A percentile compares a stretch with the other conserved stretches of the same genome.
These are phyloP conservation scores for Strigops habroptila DNA, from an alignment of 2,113 vertebrate genomes.

Conservation along the genomic window DNA sequence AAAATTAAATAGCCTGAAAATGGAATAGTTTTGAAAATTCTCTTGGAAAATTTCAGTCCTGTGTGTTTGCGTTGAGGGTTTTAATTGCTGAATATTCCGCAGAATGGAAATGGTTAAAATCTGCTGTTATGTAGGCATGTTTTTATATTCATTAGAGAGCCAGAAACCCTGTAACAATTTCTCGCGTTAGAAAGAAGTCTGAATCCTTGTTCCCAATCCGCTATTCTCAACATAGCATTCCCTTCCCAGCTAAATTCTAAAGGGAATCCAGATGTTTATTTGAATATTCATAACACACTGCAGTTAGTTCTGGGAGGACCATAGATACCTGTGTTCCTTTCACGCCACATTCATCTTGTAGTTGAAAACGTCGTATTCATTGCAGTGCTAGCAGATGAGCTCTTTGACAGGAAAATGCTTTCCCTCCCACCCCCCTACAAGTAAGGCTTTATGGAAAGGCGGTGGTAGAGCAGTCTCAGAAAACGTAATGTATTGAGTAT, in stretches of 20 bases:
- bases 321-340: conserved; percentile 54
- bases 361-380: conserved; percentile 26
- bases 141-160: not conserved
- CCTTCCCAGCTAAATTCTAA: conserved; percentile 32
- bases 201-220: conserved; percentile 1
- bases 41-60: not conserved
- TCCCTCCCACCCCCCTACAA: not conserved
- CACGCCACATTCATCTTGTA: conserved; percentile 36
- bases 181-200: not conserved
- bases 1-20: not conserved
- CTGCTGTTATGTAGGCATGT: not conserved
- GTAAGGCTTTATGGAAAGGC: conserved; percentile 28
- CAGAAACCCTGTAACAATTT: not conserved
- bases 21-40: not conserved
- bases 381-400: conserved; percentile 52
- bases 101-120: not conserved
- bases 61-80: not conserved
- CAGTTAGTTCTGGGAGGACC: conserved; percentile 11
- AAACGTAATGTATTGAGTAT: conserved; percentile 46
- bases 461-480: conserved; percentile 14
- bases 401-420: conserved; percentile 34
- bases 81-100: not conserved
- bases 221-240: not conserved
- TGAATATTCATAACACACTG: conserved; percentile 51
- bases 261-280: conserved; percentile 63